These are phyloP conservation scores for Amphimedon queenslandica DNA, from an alignment of 37 sponge, comb jelly and placozoan genomes.

Conservation along the genomic window DNA sequence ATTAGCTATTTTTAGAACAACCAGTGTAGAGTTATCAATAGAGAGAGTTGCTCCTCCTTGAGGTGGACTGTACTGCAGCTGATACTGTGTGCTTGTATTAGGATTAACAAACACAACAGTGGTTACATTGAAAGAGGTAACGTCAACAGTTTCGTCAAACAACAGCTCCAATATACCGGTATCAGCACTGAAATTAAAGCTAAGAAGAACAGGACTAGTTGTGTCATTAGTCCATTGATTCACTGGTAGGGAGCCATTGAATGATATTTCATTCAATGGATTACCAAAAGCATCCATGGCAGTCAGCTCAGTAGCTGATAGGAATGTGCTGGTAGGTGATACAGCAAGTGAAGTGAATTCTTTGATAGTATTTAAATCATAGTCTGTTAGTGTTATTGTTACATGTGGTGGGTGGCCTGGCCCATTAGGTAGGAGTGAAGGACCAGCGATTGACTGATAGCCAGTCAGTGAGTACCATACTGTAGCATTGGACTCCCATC, in stretches of 20 bases:
- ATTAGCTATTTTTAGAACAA: slow-evolving; percentile 44
- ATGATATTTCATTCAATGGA: slow-evolving; percentile 8
- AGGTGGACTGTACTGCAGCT: slow-evolving; percentile 53
- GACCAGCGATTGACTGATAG: slow-evolving; percentile 38
- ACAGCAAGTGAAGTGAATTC: slow-evolving; percentile 34
- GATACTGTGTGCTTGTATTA: slow-evolving; percentile 34
- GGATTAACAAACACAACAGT: slow-evolving; percentile 53
- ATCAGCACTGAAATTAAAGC: slow-evolving; percentile 59
- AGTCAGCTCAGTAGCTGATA: slow-evolving; percentile 33
- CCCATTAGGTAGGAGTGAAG: slow-evolving; percentile 73
- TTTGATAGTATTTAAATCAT: slow-evolving; percentile 79
- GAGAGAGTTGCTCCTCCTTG: slow-evolving; percentile 26
- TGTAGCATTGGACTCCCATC: slow-evolving; percentile 33
- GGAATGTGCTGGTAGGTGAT: slow-evolving; percentile 48
- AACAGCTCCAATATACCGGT: slow-evolving; percentile 58
- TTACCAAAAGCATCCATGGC: slow-evolving; percentile 60
- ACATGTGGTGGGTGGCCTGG: slow-evolving; percentile 81
- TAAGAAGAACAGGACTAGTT: slow-evolving; percentile 54
- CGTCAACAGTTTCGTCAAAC: slow-evolving; percentile 84
- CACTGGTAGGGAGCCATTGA: slow-evolving; percentile 27
- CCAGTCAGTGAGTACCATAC: slow-evolving; percentile 21
- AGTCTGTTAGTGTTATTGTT: slow-evolving; percentile 47
- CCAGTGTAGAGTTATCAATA: slow-evolving; percentile 49
- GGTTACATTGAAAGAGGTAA: slow-evolving; percentile 49
- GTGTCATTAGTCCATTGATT: slow-evolving; percentile 43